Evolutionary conservation across 1,140 invertebrate genomes (phyloP).

Genomic region (Drosophila asahinai): DNA sequence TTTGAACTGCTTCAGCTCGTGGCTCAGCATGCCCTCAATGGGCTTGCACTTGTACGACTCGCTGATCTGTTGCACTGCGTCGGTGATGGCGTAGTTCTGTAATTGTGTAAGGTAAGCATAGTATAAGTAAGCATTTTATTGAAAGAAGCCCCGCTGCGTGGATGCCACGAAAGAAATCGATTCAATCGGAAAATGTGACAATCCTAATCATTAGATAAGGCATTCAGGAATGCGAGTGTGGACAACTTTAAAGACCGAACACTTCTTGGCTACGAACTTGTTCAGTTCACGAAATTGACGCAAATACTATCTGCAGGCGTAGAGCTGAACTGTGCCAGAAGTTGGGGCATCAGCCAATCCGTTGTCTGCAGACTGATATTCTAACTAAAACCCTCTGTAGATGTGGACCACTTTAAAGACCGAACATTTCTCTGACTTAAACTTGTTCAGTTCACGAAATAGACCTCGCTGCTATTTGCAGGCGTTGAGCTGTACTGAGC

Average conservation of each 20-base stretch:
- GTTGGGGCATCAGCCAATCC: slow-evolving; percentile 56
- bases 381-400: no score
- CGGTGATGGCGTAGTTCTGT: slow-evolving; percentile 96
- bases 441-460: slow-evolving; percentile 77
- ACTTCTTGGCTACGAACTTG: slow-evolving; percentile 61
- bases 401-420: slow-evolving; percentile 73
- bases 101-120: slow-evolving; percentile 48
- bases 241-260: slow-evolving; percentile 77
- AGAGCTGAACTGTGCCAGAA: slow-evolving; percentile 50
- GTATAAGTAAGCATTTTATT: not conserved
- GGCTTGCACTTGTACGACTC: slow-evolving; percentile 98
- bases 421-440: slow-evolving; percentile 66
- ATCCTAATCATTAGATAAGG: not conserved
- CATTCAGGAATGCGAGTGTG: slow-evolving; percentile 38
- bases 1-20: slow-evolving; percentile 97
- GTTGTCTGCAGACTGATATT: slow-evolving; percentile 44
- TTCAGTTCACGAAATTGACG: slow-evolving; percentile 76
- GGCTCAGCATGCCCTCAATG: slow-evolving; percentile 99
- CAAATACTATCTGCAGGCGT: slow-evolving; percentile 55
- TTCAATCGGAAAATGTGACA: not conserved
- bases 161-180: not conserved
- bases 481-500: slow-evolving; percentile 55
- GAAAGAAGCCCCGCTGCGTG: not conserved
- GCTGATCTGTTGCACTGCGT: slow-evolving; percentile 96
- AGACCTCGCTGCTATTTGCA: slow-evolving; percentile 57